Evolutionary conservation across 2,797 vertebrate genomes (phyloP).

Genomic region (Aythya fuligula): DNA sequence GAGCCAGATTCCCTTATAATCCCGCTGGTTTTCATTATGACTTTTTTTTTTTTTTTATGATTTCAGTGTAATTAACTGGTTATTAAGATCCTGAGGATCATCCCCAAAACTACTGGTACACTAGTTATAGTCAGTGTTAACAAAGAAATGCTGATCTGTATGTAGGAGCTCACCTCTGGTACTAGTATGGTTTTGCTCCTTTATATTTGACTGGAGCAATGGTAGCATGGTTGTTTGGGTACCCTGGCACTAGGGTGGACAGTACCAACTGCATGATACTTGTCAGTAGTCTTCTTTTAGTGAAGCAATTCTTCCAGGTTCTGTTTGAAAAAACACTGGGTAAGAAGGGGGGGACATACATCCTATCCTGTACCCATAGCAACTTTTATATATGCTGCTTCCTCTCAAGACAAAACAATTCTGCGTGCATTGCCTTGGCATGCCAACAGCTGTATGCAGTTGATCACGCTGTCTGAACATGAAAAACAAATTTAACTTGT

Average conservation of each 20-base stretch:
- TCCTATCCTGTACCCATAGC: background rate
- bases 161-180: background rate
- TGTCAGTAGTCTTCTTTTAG: background rate
- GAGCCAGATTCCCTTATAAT: background rate
- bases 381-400: background rate
- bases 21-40: no score
- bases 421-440: background rate
- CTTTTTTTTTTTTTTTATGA: no score
- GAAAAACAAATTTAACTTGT: background rate
- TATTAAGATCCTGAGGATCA: background rate
- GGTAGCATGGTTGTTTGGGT: no score
- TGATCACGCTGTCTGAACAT: background rate
- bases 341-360: no score
- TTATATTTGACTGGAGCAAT: background rate
- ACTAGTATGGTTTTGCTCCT: background rate
- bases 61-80: background rate
- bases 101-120: background rate
- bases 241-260: no score
- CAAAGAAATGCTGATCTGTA: background rate
- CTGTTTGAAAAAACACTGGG: no score
- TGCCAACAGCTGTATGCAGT: background rate
- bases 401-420: background rate
- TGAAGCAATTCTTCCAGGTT: background rate
- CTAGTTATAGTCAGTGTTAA: background rate
- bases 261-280: no score